A percentile compares a stretch with the other conserved stretches of the same genome.
These are phyloP conservation scores for Halcyon badia DNA, from an alignment of 2,797 vertebrate genomes.

Conservation along the genomic window DNA sequence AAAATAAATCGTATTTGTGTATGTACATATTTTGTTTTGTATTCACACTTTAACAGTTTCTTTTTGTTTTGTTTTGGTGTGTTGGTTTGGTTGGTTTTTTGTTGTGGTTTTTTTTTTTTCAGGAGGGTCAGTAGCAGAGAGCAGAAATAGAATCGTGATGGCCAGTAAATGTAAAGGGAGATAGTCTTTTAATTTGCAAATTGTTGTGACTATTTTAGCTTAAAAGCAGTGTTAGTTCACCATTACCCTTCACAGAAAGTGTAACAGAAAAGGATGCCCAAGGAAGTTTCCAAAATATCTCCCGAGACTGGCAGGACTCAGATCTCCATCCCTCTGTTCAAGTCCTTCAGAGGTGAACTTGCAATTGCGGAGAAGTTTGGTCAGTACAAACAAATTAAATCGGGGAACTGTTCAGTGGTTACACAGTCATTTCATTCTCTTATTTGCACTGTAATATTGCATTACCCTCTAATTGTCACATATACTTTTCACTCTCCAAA, in stretches of 20 bases:
- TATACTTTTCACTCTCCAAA: constrained; percentile 67
- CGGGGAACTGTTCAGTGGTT: constrained; percentile 13
- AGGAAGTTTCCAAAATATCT: not conserved
- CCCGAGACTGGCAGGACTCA: not conserved
- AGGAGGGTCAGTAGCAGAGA: not conserved
- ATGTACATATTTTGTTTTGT: not conserved
- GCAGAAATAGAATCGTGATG: not conserved
- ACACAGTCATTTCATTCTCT: constrained; percentile 42
- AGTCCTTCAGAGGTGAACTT: not conserved
- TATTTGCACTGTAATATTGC: constrained; percentile 73
- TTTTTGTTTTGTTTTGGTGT: no score
- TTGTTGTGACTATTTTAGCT: not conserved
- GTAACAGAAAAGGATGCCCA: not conserved
- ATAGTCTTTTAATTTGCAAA: not conserved
- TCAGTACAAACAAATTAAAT: constrained; percentile 64
- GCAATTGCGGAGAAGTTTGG: constrained; percentile 24
- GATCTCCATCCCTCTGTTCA: not conserved
- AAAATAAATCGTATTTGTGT: not conserved
- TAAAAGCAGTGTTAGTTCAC: not conserved
- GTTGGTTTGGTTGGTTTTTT: no score
- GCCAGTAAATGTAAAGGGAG: accelerated
- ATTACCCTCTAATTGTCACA: constrained; percentile 70
- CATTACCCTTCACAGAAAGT: not conserved
- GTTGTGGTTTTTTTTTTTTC: not conserved
- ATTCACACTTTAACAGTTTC: not conserved